phyloP scores from a whole-genome alignment of 1,140 invertebrate species.

The Caenorhabditis latens region DNA sequence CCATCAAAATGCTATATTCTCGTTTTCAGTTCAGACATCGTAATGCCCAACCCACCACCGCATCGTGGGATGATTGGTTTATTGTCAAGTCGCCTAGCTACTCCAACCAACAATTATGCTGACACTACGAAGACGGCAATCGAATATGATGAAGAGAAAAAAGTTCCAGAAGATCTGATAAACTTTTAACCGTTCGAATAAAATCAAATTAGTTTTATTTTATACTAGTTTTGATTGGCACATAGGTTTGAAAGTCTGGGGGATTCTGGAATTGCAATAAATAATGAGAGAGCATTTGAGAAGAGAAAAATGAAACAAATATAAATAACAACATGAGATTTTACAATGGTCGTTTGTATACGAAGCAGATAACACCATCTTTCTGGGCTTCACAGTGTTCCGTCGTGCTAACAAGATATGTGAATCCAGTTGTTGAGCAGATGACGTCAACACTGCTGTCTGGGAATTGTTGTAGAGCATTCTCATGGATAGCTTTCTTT shows the following conservation, averaged over 20 bases:
- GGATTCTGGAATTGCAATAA: not conserved
- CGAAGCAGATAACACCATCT: slow-evolving; percentile 66
- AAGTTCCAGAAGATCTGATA: slow-evolving; percentile 6
- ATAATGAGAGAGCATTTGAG: not conserved
- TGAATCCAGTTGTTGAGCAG: slow-evolving; percentile 66
- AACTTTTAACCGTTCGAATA: slow-evolving; percentile 6
- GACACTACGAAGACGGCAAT: too few species aligned
- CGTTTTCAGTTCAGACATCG: slow-evolving; percentile 49
- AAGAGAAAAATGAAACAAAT: not conserved
- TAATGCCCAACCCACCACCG: slow-evolving; percentile 28
- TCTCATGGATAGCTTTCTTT: slow-evolving; percentile 62
- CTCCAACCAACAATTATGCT: slow-evolving; percentile 42
- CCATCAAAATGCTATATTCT: not conserved
- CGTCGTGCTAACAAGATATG: slow-evolving; percentile 66
- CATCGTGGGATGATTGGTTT: slow-evolving; percentile 48
- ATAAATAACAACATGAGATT: not conserved
- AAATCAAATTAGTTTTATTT: slow-evolving; percentile 24
- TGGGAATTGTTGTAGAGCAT: slow-evolving; percentile 56
- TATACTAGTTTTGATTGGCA: slow-evolving; percentile 25
- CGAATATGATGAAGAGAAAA: not conserved
- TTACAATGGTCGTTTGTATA: slow-evolving; percentile 64
- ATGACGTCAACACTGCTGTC: slow-evolving; percentile 63
- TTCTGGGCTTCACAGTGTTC: slow-evolving; percentile 68
- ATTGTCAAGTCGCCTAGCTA: slow-evolving; percentile 55
- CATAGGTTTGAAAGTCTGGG: not conserved